Percentiles rank a stretch among this genome's conserved stretches.
Evolutionary conservation across 92 coral and sea anemone genomes (phyloP).

Genomic region (Porites cylindrica): DNA sequence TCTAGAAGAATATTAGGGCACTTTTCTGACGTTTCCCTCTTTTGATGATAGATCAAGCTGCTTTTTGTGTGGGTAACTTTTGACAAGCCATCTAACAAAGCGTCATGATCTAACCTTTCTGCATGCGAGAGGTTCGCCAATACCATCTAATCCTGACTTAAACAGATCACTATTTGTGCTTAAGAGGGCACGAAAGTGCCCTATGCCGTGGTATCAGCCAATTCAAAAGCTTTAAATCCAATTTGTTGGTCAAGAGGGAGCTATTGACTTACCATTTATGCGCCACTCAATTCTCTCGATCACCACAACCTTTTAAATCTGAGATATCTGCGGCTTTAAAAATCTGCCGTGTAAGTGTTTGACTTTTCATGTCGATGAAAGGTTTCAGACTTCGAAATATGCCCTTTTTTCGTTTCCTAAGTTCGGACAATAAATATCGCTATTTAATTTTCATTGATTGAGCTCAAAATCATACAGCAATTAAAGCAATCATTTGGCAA

Average conservation of each 20-base stretch:
- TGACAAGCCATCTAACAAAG: too few species aligned
- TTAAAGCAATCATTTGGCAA: conserved; percentile 5
- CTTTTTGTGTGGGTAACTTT: background rate
- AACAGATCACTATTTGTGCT: conserved; percentile 10
- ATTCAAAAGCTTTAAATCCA: too few species aligned
- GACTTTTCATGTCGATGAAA: conserved; percentile 7
- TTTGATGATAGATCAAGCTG: too few species aligned
- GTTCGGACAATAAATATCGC: background rate
- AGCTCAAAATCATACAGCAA: background rate
- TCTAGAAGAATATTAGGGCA: too few species aligned
- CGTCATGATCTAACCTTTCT: too few species aligned
- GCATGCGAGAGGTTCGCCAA: conserved; percentile 1
- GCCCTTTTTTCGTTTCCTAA: conserved; percentile 2
- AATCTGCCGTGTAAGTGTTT: background rate
- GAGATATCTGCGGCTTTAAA: background rate
- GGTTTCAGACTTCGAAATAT: background rate
- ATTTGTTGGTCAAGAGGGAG: background rate
- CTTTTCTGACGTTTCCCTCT: too few species aligned
- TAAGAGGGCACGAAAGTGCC: background rate
- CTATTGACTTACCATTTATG: conserved; percentile 10
- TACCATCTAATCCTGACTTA: conserved; percentile 20
- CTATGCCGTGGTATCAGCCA: too few species aligned
- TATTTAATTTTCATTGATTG: background rate
- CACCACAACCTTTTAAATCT: conserved; percentile 2
- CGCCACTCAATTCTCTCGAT: conserved; percentile 4